Evolutionary conservation across 2,797 vertebrate genomes (phyloP).

Genomic region (Eremophila alpestris): DNA sequence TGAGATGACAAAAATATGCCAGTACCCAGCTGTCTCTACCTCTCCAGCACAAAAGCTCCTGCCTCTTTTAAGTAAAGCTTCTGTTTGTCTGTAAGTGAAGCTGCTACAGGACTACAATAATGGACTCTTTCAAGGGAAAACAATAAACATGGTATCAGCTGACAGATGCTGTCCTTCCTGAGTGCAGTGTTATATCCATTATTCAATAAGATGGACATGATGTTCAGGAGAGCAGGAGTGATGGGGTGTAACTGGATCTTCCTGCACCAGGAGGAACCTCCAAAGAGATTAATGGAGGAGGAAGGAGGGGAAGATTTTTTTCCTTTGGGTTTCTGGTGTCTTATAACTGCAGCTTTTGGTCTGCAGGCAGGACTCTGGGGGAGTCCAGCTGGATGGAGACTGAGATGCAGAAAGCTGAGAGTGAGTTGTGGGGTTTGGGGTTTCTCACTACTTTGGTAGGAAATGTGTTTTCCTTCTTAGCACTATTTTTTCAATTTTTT

Average conservation of each 20-base stretch:
- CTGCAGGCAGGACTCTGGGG: neutral
- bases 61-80: slow-evolving; percentile 51
- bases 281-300: neutral
- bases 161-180: slow-evolving; percentile 51
- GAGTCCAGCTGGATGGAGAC: neutral
- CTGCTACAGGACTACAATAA: slow-evolving; percentile 43
- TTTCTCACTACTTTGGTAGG: neutral
- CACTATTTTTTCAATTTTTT: neutral
- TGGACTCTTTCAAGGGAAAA: slow-evolving; percentile 36
- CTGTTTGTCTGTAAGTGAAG: slow-evolving; percentile 39
- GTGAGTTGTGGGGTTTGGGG: neutral
- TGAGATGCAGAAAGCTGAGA: neutral
- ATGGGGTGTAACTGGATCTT: slow-evolving; percentile 55
- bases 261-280: neutral
- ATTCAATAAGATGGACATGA: slow-evolving; percentile 37
- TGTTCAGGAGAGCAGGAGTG: neutral
- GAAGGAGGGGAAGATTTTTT: neutral
- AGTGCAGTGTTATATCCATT: slow-evolving; percentile 47
- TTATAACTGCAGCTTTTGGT: neutral
- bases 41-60: neutral
- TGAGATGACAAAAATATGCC: neutral
- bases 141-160: slow-evolving; percentile 30
- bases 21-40: neutral
- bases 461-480: neutral
- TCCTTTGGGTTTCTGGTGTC: neutral